Percentiles rank a stretch among this genome's conserved stretches.
These are phyloP conservation scores for Eonycteris spelaea DNA, from an alignment of 2,113 vertebrate genomes.

Conservation along the genomic window DNA sequence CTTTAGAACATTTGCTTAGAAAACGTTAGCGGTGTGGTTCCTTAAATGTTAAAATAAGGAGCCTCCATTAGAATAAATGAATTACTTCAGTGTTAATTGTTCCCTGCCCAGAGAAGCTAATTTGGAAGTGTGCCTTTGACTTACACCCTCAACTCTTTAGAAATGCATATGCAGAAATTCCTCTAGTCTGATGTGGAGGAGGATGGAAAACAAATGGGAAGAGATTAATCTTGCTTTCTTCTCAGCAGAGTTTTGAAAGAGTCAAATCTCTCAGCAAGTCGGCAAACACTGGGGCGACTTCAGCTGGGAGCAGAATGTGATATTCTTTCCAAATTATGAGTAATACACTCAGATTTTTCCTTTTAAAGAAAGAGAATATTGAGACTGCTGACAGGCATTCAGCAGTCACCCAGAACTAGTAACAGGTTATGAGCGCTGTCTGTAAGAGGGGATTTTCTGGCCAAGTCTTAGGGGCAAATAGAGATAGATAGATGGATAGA, in stretches of 20 bases:
- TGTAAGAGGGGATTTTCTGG: slow-evolving; percentile 18
- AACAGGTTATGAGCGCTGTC: neutral
- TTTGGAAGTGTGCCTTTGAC: slow-evolving; percentile 48
- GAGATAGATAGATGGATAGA: too few relatives aligned
- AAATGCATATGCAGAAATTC: slow-evolving; percentile 34
- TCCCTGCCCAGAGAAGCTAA: slow-evolving; percentile 3
- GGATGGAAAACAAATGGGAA: neutral
- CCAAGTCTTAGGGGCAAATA: neutral
- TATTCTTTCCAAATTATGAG: slow-evolving; percentile 40
- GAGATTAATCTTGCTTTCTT: slow-evolving; percentile 43
- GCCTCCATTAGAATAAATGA: slow-evolving; percentile 49
- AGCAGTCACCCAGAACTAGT: neutral
- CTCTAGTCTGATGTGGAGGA: slow-evolving; percentile 44
- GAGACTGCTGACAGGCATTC: neutral
- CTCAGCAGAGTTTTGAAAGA: slow-evolving; percentile 39
- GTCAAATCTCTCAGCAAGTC: slow-evolving; percentile 45
- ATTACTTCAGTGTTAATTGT: slow-evolving; percentile 54
- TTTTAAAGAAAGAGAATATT: neutral
- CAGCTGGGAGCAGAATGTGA: neutral
- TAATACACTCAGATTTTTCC: neutral
- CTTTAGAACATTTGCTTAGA: slow-evolving; percentile 50
- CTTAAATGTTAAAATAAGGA: slow-evolving; percentile 60
- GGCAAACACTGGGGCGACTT: slow-evolving; percentile 7
- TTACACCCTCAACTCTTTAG: slow-evolving; percentile 44
- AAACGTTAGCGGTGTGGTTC: slow-evolving; percentile 30